These are phyloP conservation scores for Columba livia DNA, from an alignment of 2,113 vertebrate genomes.

Conservation along the genomic window DNA sequence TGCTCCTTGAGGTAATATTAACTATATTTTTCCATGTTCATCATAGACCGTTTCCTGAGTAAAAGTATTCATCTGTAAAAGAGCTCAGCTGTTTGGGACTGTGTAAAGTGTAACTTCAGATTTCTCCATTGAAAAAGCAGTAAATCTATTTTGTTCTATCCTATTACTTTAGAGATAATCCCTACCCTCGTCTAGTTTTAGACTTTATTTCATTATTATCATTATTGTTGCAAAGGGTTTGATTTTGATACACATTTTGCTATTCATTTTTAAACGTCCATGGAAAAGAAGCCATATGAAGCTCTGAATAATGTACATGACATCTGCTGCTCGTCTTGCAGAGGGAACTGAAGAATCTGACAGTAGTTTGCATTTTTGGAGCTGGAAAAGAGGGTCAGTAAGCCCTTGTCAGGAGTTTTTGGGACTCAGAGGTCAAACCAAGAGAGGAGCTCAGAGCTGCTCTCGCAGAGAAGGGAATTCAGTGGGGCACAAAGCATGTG, in stretches of 20 bases:
- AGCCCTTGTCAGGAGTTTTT: not conserved
- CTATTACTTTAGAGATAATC: not conserved
- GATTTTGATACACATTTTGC: not conserved
- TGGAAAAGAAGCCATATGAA: not conserved
- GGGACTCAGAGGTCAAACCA: not conserved
- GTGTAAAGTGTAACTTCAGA: not conserved
- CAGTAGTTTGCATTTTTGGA: slow-evolving; percentile 15
- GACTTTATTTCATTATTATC: not conserved
- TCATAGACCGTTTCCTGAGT: not conserved
- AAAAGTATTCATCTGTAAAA: not conserved
- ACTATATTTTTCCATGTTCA: not conserved
- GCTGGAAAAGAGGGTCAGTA: not conserved
- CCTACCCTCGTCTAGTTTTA: not conserved
- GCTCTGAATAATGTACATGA: slow-evolving; percentile 40
- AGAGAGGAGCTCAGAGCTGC: not conserved
- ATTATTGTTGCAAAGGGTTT: not conserved
- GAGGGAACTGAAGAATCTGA: not conserved
- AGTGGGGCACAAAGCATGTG: not conserved
- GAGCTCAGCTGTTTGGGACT: not conserved
- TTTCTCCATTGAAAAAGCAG: not conserved
- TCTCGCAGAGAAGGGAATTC: not conserved
- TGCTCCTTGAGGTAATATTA: not conserved
- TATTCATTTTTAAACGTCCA: slow-evolving; percentile 14
- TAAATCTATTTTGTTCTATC: not conserved
- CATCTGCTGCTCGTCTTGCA: slow-evolving; percentile 39